Conservation (phyloP, 2,888 invertebrate species). For the Polymixis flavicincta region DNA sequence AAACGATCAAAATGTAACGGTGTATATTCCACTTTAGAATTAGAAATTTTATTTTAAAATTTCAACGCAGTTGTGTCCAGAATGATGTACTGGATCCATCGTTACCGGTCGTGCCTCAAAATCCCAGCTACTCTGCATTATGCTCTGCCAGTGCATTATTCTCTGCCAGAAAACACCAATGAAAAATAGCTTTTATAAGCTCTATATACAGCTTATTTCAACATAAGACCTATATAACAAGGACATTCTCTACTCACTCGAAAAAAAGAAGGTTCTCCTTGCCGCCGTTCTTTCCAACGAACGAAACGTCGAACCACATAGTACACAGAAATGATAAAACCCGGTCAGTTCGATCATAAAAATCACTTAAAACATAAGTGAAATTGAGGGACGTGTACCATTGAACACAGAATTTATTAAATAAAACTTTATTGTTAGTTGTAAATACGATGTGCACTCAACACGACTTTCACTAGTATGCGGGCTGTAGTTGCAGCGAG, state of each 20-base stretch:
- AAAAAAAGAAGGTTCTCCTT: slow-evolving; percentile 79
- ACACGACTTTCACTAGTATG: slow-evolving; percentile 77
- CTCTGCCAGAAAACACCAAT: not conserved
- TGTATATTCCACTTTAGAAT: too few relatives aligned
- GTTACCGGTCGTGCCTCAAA: too few relatives aligned
- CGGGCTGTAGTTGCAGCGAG: slow-evolving; percentile 33
- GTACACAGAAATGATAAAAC: slow-evolving; percentile 52
- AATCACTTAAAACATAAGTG: slow-evolving; percentile 70
- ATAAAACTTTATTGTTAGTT: slow-evolving; percentile 51
- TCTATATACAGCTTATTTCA: not conserved
- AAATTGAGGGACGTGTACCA: slow-evolving; percentile 63
- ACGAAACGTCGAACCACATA: slow-evolving; percentile 83
- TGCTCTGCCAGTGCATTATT: too few relatives aligned
- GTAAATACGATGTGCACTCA: slow-evolving; percentile 57
- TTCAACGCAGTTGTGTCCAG: too few relatives aligned
- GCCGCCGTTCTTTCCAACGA: slow-evolving; percentile 77
- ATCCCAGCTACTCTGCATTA: too few relatives aligned
- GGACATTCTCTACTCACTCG: slow-evolving; percentile 76
- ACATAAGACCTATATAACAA: not conserved
- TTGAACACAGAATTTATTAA: slow-evolving; percentile 51
- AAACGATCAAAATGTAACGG: too few relatives aligned
- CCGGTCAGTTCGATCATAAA: slow-evolving; percentile 63
- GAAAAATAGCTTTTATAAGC: not conserved
- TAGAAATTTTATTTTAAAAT: too few relatives aligned
- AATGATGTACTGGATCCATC: too few relatives aligned